Base-by-base conservation (phyloP, 2,113 vertebrate genomes). In the Bungarus multicinctus region DNA sequence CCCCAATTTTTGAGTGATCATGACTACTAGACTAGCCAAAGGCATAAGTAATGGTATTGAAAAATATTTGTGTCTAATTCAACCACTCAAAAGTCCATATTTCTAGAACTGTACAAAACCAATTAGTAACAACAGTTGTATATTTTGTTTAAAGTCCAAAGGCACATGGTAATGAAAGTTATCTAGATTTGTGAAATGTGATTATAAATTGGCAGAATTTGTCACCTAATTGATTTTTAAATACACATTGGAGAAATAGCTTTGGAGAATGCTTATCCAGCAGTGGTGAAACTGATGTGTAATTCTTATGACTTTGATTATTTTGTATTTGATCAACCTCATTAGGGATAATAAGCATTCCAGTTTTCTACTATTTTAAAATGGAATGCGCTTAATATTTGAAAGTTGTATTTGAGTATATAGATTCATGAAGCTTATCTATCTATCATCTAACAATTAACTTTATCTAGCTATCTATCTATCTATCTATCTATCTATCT, bases 101-200 rank as follows among this genome's bases (percentile, higher is more conserved):
- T 45, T 30, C 43, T 45, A 53, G 27, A 43, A 18, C 12, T 89
- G 60, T 47, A 34, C 20, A 23, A 85, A 92, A 89, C 5, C 27
- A 92, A 89, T 92, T 30, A 95, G 9, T 57, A 69, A 90, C 22
- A 20, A 34, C 22, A 96, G 92, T 93, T 93, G 94, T 95, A 95
- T 90, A 55, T 92, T 89, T 81, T 92, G n/a, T 88, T 93, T 55
- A 90, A 91, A 94, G 34, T 94, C 52, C 55, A 91, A 92, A 94
- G 87, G 86, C 90, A 95, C 54, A 81, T 94, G 95, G 88, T 92
- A 95, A 94, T 54, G 93, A 95, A 94, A 92, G 50, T 89, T 95
- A 90, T 10, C 90, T 93, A 90, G 74, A 34, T 95, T 96, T 96
- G 95, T 91, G 94, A 96, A 97, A 94, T 1, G 10, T 57, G 89